Evolutionary conservation across 2,113 vertebrate species (phyloP), one percentile per base, ranked within the genome.

Genomic region (Neodontobutis hainanensis): DNA sequence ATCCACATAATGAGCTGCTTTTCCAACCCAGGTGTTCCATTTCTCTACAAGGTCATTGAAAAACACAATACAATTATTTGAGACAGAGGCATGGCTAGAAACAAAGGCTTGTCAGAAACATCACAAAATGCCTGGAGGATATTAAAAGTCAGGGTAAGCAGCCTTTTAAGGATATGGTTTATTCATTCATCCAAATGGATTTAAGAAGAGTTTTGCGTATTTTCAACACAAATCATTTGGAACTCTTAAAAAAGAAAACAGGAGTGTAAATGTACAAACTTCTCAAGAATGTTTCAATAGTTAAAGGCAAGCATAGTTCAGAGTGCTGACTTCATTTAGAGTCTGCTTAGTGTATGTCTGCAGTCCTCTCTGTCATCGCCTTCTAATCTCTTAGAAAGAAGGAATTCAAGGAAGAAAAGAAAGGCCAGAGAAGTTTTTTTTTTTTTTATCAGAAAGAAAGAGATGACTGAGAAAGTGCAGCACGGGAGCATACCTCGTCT

Each of bases 1-100:
- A 76, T 85, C 81, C 77, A 66, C 53, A 40, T 88, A 90, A 89
- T 85, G 86, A 89, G 81, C 80, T 70, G 79, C 75, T 76, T 87
- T 86, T 81, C 72, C 59, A 80, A 82, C 74, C 73, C 77, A 84
- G 83, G 85, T 91, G 85, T 84, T 88, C 77, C 67, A 78, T 78
- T 76, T 77, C 78, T 70, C 55, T 57, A 59, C 85, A 89, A 90
- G 89, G 89, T 88, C 83, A 87, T 60, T 75, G 66, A 68, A 73
- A 84, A 81, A 77, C 77, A 88, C 75, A 78, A 78, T 69, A 72
- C 71, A 83, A 81, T 86, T 75, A 77, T 78, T 83, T 51, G 71
- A 80, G 75, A 83, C 63, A 52, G 65, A 84, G 19, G 66, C 73
- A 66, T 9, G 50, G 56, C 58, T 70, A 14, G 34, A 82, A 84